Evolutionary conservation across 1,140 invertebrate species (phyloP).

Genomic region (Phenacoccus solenopsis): DNA sequence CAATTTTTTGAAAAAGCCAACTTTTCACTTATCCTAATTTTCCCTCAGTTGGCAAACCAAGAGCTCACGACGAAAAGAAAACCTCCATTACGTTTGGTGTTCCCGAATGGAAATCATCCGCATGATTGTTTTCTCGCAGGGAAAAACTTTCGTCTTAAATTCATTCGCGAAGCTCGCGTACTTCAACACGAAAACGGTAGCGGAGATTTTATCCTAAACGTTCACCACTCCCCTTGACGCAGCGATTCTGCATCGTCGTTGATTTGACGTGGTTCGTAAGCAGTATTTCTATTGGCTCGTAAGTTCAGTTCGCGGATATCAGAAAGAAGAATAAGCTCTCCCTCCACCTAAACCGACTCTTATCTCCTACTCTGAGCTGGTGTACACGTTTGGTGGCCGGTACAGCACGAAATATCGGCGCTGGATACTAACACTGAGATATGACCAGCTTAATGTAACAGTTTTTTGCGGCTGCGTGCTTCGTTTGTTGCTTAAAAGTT

Average conservation of each 20-base stretch:
- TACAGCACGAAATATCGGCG: not conserved
- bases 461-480: not conserved
- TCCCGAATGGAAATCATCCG: too few relatives aligned
- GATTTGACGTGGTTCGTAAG: not conserved
- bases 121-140: too few relatives aligned
- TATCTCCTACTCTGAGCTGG: not conserved
- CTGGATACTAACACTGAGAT: not conserved
- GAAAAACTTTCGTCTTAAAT: too few relatives aligned
- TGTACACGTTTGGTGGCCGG: not conserved
- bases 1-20: too few relatives aligned
- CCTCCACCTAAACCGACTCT: not conserved
- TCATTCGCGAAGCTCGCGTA: too few relatives aligned
- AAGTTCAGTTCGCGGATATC: not conserved
- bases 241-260: not conserved
- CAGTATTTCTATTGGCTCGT: not conserved
- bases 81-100: too few relatives aligned
- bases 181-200: too few relatives aligned
- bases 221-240: not conserved
- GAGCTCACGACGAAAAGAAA: too few relatives aligned
- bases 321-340: not conserved
- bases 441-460: not conserved
- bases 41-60: too few relatives aligned
- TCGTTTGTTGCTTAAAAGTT: not conserved
- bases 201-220: not conserved
- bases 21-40: too few relatives aligned